Evolutionary conservation across 1,140 invertebrate genomes (phyloP), one percentile per base, ranked within the genome.

Genomic region (Drosophila watanabei): DNA sequence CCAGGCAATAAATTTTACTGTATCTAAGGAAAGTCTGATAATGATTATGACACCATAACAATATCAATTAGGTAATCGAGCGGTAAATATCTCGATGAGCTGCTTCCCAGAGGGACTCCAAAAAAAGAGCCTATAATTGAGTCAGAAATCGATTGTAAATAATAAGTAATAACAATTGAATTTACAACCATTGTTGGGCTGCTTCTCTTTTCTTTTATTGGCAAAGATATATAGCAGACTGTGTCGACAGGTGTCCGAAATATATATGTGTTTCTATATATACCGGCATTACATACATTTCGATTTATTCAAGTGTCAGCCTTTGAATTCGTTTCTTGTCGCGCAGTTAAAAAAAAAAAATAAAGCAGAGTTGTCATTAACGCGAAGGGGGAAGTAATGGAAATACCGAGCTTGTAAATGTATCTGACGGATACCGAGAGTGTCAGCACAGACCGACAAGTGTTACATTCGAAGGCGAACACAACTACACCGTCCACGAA

Each of bases 271-370:
- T 46, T 46, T 46, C 0, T 45, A 18, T 33, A 18, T 32, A 7
- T 18, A 33, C 2, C 16, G 0, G 0, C 16, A 2, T 7, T 30
- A 32, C 8, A 10, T 60, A 48, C 61, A 32, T 37, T 77, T 80
- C 75, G 65, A 80, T 83, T 87, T 88, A 61, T 69, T 80, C 80
- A 83, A 88, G 71, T 83, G 84, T 83, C 77, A 60, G 63, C 46
- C 69, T 78, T 81, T 84, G 41, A 52, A 58, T 63, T 70, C 57
- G 60, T 51, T 58, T 64, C 39, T 76, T 82, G 57, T 66, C 54
- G 75, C 75, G 82, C 78, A 65, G 82, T 79, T 65, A 66, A 79
- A 82, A 45, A 46, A 49, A 49, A 49, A 66, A 79, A 82, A 45
- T 20, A 49, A 49, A 49, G 58, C 45, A 69, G 70, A 82, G 45